Base-by-base conservation (phyloP, 2,888 invertebrate genomes). In the Acronicta alni region DNA sequence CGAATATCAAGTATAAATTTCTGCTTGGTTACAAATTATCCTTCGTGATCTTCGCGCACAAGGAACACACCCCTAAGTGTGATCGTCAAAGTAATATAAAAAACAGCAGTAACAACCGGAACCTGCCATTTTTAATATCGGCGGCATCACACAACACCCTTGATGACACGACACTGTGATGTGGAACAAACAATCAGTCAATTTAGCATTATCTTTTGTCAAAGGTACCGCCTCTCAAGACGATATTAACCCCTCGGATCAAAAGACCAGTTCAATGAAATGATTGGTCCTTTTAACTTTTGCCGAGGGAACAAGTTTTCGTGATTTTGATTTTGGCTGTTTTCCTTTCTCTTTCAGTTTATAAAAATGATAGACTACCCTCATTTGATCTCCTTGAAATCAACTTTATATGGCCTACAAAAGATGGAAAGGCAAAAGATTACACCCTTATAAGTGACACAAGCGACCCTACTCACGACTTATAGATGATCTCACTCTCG, bases 211-310 rank as follows among this genome's bases (percentile, higher is more conserved):
- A 74, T 71, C 67, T 60, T 43, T 53, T 47, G 65, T 74, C 75
- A 75, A 66, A 76, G 52, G 57, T 10, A 53, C 77, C 77, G 75
- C 72, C 26, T 71, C 71, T 70, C 61, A 41, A 53, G 32, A 49
- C 65, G 62, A 47, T 45, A 45, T 37, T 45, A 56, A 54, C 59
- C 66, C 51, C 44, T 45, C 42, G 44, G 66, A 71, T 75, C 76
- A 78, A 75, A 78, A 76, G 18, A 68, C 68, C 78, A 74, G 52
- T 49, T 62, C 75, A 78, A 78, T 72, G 61, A 62, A 59, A 69
- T 71, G 76, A 75, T 74, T 75, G 75, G 41, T 54, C 51, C 60
- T 74, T 62, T 62, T 62, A 57, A 54, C 53, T 48, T 35, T 35
- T 42, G 30, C 45, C 46, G 56, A 51, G 14, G 35, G 44, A 20